Base-by-base conservation (phyloP, 2,888 invertebrate species). In the Drosophila setosimentum region DNA sequence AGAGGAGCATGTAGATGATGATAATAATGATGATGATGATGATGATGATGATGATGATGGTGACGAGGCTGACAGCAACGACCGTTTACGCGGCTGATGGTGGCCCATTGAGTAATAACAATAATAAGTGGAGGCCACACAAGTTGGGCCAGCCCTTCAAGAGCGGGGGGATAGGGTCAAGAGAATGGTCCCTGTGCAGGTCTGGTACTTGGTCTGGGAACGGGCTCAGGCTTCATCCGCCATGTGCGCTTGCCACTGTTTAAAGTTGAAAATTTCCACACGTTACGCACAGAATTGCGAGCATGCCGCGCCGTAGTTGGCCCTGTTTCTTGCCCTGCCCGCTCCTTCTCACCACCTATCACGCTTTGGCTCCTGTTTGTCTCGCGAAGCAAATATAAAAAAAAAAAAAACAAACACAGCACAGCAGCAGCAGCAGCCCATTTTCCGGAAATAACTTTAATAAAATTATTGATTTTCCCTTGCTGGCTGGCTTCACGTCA, bases 81-180 rank as follows among this genome's bases (percentile, higher is more conserved):
- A 90, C 75, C 80, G 87, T 83, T 87, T 90, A 86, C 64, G 87
- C 89, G 82, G 66, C 89, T 83, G 86, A 79, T 87, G 86, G 69
- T 73, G 82, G 64, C 90, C 78, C 89, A 89, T 86, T 90, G 79
- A 71, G 74, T 87, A 82, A 86, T 88, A 90, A 79, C 81, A 73
- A 74, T 69, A 86, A 83, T 69, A 78, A 86, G 69, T 68, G 65
- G 48, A 55, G 69, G 35, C 50, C 65, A 27, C 24, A 55, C 37
- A 37, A 51, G 61, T 16, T 50, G 24, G 67, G 42, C 73, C 57
- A 35, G 7, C 24, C 13, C 21, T 33, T 3, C 0, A 3, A 21
- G 48, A 32, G 40, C 21, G 3, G 11, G 30, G 30, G 61, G 27
- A 37, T 42, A 63, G 57, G 33, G 35, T 51, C 57, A 65, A 65